These are phyloP conservation scores for Hypsibius dujardini DNA, from an alignment of 1,140 invertebrate species.

Conservation along the genomic window DNA sequence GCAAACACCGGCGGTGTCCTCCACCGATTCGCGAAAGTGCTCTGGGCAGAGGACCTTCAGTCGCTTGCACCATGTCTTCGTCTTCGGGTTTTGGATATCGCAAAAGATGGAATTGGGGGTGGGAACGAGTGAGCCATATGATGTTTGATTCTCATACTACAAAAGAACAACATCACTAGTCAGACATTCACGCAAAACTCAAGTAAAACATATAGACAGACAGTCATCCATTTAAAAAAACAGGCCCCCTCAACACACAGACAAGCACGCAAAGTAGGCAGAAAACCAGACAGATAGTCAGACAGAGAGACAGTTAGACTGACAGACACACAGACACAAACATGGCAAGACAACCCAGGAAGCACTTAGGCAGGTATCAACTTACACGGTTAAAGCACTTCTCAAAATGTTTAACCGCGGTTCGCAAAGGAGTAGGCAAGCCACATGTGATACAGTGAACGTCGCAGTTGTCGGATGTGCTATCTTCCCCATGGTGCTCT, in stretches of 20 bases:
- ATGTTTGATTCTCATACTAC: slow-evolving; percentile 82
- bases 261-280: too few species aligned
- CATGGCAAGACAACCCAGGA: too few species aligned
- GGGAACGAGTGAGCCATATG: slow-evolving; percentile 81
- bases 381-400: slow-evolving; percentile 50
- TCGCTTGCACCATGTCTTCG: slow-evolving; percentile 85
- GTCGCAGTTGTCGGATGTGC: slow-evolving; percentile 50
- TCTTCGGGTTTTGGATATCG: slow-evolving; percentile 76
- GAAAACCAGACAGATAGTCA: too few species aligned
- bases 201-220: too few species aligned
- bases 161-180: too few species aligned
- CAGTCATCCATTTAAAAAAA: too few species aligned
- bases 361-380: slow-evolving; percentile 1
- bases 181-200: too few species aligned
- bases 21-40: too few species aligned
- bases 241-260: too few species aligned
- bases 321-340: too few species aligned
- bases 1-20: slow-evolving; percentile 41
- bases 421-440: slow-evolving; percentile 63
- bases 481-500: slow-evolving; percentile 47
- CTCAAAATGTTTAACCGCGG: slow-evolving; percentile 80
- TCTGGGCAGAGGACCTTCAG: too few species aligned
- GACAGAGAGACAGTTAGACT: too few species aligned
- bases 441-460: slow-evolving; percentile 93
- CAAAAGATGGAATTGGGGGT: slow-evolving; percentile 91